Conservation (phyloP, 1,140 invertebrate genomes). For the Nebria ingens region DNA sequence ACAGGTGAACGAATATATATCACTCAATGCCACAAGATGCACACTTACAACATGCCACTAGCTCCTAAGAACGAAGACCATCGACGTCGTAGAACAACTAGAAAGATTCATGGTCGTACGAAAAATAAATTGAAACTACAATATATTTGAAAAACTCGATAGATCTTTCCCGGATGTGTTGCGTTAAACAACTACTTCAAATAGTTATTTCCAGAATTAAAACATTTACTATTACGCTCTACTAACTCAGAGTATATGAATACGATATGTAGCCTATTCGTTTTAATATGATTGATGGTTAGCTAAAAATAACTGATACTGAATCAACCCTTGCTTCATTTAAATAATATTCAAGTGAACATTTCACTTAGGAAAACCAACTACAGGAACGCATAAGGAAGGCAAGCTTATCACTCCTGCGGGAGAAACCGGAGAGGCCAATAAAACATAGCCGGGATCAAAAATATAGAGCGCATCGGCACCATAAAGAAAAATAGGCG, state of each 20-base stretch:
- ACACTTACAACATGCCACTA: background rate
- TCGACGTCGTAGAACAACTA: too few relatives aligned
- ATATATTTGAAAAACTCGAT: background rate
- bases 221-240: too few relatives aligned
- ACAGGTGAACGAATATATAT: constrained; percentile 6
- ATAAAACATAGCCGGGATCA: constrained; percentile 9
- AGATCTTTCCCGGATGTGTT: background rate
- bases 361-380: constrained; percentile 3
- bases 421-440: background rate
- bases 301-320: too few relatives aligned
- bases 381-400: constrained; percentile 4
- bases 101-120: too few relatives aligned
- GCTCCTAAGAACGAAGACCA: too few relatives aligned
- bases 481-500: constrained; percentile 3
- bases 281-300: too few relatives aligned
- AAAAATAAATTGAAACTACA: background rate
- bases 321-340: constrained; percentile 1
- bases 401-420: background rate
- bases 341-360: background rate
- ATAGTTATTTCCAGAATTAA: too few relatives aligned
- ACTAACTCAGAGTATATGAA: too few relatives aligned
- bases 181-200: too few relatives aligned
- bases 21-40: constrained; percentile 2
- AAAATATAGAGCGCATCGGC: constrained; percentile 6
- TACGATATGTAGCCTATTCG: too few relatives aligned